Evolutionary conservation across 2,113 vertebrate genomes (phyloP).

Genomic region (Nymphicus hollandicus): DNA sequence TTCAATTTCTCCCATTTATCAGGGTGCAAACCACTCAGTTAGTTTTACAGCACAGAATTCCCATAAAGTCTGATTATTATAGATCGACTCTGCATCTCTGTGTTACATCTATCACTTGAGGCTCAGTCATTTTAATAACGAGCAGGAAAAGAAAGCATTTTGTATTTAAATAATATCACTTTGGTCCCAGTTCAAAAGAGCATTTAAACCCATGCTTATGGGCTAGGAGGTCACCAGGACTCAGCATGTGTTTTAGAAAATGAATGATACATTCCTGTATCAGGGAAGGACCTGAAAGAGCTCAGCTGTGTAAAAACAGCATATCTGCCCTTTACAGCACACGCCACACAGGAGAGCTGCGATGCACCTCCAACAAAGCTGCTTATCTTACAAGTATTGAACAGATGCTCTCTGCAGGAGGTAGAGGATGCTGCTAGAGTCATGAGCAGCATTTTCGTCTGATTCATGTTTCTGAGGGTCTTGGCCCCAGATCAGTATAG

Average conservation of each 20-base stretch:
- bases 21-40: neutral
- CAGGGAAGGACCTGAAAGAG: neutral
- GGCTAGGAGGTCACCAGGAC: neutral
- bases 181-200: neutral
- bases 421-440: neutral
- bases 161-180: neutral
- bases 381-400: neutral
- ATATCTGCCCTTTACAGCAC: neutral
- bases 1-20: neutral
- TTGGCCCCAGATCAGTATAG: neutral
- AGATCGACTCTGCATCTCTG: neutral
- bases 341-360: accelerated
- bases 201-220: neutral
- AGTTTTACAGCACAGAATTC: neutral
- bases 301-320: neutral
- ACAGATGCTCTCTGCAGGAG: neutral
- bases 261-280: neutral
- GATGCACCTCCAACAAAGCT: neutral
- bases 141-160: neutral
- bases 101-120: neutral
- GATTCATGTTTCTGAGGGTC: neutral
- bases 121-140: neutral
- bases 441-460: neutral
- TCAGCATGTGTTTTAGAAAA: neutral
- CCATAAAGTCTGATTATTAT: neutral